phyloP scores from a whole-genome alignment of 2,113 vertebrate genomes.

The Casuarius casuarius region DNA sequence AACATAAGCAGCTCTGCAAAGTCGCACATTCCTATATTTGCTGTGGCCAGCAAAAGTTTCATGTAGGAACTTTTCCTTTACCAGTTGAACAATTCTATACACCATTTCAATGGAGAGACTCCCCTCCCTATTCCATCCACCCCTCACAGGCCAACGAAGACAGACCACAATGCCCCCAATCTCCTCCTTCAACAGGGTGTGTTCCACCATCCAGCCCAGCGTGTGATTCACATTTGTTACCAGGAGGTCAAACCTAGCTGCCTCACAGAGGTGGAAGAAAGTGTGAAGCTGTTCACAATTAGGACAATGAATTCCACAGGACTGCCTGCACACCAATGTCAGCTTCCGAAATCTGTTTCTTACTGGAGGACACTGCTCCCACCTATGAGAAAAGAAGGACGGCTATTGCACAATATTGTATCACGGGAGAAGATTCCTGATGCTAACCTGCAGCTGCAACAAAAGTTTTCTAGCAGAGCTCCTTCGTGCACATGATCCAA shows the following conservation, averaged over 20 bases:
- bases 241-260: background rate
- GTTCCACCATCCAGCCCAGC: background rate
- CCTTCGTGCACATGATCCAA: too few species aligned
- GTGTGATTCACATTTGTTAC: background rate
- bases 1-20: background rate
- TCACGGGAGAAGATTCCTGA: too few species aligned
- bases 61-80: too few species aligned
- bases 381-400: background rate
- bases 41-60: background rate
- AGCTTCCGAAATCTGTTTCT: background rate
- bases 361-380: background rate
- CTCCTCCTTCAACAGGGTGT: background rate
- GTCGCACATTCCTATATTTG: background rate
- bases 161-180: background rate
- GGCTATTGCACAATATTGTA: background rate
- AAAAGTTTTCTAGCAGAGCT: too few species aligned
- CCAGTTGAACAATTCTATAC: too few species aligned
- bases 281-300: background rate
- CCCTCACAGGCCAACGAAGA: background rate
- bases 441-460: too few species aligned
- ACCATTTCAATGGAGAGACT: too few species aligned
- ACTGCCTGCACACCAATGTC: background rate
- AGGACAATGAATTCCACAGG: background rate
- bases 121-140: background rate
- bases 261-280: background rate